Conservation (phyloP, 2,888 invertebrate genomes). For the Lasioglossum villosulum region DNA sequence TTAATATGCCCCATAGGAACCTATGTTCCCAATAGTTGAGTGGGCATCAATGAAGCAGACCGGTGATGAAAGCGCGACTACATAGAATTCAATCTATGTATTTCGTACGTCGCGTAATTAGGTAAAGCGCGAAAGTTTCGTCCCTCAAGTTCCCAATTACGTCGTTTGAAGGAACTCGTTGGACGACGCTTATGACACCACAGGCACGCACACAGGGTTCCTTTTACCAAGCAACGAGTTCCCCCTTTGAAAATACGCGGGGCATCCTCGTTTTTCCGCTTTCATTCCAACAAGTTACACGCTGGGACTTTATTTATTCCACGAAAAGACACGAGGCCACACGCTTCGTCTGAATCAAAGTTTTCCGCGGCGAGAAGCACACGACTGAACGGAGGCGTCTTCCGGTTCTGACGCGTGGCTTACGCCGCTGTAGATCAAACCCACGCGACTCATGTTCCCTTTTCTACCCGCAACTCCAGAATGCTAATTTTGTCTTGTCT, state of each 20-base stretch:
- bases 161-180: conserved; percentile 20
- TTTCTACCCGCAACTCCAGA: neutral
- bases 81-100: neutral
- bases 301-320: conserved; percentile 1
- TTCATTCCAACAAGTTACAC: conserved; percentile 14
- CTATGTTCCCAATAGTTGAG: neutral
- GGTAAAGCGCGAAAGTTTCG: neutral
- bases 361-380: conserved; percentile 38
- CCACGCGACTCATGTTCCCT: conserved; percentile 46
- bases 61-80: neutral
- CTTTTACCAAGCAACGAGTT: neutral
- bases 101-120: conserved; percentile 15
- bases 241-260: conserved; percentile 7
- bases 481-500: neutral
- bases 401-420: conserved; percentile 62
- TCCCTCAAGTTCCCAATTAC: conserved; percentile 44
- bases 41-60: neutral
- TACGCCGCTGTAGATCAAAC: conserved; percentile 42
- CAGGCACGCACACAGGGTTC: neutral
- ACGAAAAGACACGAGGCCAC: neutral
- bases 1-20: neutral
- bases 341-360: neutral
- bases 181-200: conserved; percentile 27
- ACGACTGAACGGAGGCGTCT: conserved; percentile 50
- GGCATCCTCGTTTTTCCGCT: conserved; percentile 26